Percentiles rank a stretch among this genome's conserved stretches.
Conservation (phyloP, 2,888 invertebrate genomes). For the Dolichopus griseipennis region DNA sequence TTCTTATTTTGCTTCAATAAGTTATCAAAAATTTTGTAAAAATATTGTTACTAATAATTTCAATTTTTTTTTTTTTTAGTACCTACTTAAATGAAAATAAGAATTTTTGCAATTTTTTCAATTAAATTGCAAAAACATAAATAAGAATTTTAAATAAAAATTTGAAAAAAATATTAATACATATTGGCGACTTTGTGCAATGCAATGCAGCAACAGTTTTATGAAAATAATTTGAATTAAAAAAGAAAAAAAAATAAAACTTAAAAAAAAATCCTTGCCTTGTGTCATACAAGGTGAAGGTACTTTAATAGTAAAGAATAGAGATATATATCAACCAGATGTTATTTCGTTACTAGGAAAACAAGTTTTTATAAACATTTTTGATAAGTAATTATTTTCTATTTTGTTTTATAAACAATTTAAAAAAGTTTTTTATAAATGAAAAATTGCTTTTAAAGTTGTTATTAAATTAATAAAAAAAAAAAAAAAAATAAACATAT, state of each 20-base stretch:
- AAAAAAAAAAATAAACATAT: too few relatives aligned
- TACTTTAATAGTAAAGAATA: background rate
- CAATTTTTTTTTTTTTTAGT: too few relatives aligned
- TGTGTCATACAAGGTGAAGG: slow-evolving; percentile 2
- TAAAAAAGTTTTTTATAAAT: too few relatives aligned
- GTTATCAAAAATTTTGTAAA: background rate
- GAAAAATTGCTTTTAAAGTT: too few relatives aligned
- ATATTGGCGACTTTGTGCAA: background rate
- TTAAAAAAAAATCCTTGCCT: background rate
- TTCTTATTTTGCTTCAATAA: too few relatives aligned
- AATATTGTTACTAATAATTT: too few relatives aligned
- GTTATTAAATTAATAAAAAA: too few relatives aligned
- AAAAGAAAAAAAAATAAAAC: background rate
- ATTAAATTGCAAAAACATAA: too few relatives aligned
- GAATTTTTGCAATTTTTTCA: too few relatives aligned
- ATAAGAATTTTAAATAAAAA: too few relatives aligned
- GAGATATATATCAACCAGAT: background rate
- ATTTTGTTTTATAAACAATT: background rate
- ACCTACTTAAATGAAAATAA: too few relatives aligned
- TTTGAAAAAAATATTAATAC: background rate
- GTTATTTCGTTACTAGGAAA: background rate
- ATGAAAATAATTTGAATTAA: background rate
- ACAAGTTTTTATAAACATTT: background rate
- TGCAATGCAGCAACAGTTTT: slow-evolving; percentile 1
- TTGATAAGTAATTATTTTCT: background rate